phyloP scores from a whole-genome alignment of 2,797 vertebrate genomes.

The Borostomias antarcticus region DNA sequence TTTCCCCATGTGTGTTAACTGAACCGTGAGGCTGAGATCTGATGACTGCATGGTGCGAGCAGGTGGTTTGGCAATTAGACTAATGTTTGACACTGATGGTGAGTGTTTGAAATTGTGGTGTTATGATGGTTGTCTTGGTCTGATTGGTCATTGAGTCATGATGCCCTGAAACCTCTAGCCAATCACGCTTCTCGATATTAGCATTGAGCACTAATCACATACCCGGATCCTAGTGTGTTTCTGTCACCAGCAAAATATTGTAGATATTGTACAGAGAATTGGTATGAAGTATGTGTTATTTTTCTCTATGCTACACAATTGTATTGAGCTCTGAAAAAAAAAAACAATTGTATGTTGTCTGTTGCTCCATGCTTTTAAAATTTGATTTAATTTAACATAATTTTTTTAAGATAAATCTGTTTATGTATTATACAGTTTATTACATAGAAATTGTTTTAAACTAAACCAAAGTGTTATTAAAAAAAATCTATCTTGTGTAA shows the following conservation, averaged over 20 bases:
- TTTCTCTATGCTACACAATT: conserved; percentile 45
- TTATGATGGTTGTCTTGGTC: conserved; percentile 22
- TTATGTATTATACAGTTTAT: conserved; percentile 69
- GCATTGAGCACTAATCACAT: conserved; percentile 41
- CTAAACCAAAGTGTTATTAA: conserved; percentile 81
- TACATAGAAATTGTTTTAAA: conserved; percentile 72
- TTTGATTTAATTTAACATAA: conserved; percentile 78
- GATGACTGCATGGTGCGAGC: conserved; percentile 21
- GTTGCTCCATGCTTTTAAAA: conserved; percentile 50
- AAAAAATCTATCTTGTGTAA: conserved; percentile 69
- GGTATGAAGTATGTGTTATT: conserved; percentile 45
- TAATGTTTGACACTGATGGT: conserved; percentile 31
- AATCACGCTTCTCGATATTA: conserved; percentile 34
- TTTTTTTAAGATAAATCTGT: conserved; percentile 77
- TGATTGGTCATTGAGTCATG: neutral
- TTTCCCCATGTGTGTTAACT: conserved; percentile 35
- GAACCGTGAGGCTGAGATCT: conserved; percentile 28
- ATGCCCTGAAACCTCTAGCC: conserved; percentile 9
- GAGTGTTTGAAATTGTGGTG: conserved; percentile 37
- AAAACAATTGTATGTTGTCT: conserved; percentile 38
- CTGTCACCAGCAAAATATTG: conserved; percentile 64
- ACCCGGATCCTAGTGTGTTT: conserved; percentile 44
- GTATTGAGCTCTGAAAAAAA: conserved; percentile 52
- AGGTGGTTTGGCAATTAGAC: conserved; percentile 24
- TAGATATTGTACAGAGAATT: conserved; percentile 78